These are phyloP conservation scores for Aplocera efformata DNA, from an alignment of 2,888 invertebrate genomes.

Conservation along the genomic window DNA sequence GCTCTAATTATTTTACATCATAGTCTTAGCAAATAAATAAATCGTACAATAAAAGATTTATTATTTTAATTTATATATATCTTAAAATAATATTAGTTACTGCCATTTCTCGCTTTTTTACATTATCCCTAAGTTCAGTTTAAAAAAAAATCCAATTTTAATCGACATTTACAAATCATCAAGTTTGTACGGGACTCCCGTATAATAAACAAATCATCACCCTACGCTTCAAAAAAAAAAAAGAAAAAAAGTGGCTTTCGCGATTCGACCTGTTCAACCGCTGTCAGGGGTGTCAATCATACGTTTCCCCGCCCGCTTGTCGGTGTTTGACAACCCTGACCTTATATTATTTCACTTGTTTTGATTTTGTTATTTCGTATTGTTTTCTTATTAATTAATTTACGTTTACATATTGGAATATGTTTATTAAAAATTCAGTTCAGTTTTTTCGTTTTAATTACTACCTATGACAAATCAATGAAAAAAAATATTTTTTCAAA, in stretches of 20 bases:
- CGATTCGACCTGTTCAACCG: slow-evolving; percentile 75
- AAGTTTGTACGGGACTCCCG: slow-evolving; percentile 40
- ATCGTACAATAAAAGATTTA: too few species aligned
- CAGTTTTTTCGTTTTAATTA: too few species aligned
- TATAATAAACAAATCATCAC: slow-evolving; percentile 29
- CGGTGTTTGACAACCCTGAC: slow-evolving; percentile 31
- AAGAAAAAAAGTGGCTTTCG: slow-evolving; percentile 55
- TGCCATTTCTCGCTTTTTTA: too few species aligned
- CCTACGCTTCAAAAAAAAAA: slow-evolving; percentile 35
- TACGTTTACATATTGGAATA: not conserved
- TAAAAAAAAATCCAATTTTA: too few species aligned
- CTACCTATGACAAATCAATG: too few species aligned
- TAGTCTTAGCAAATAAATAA: too few species aligned
- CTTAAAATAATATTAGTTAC: too few species aligned
- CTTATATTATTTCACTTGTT: slow-evolving; percentile 26
- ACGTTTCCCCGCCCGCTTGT: slow-evolving; percentile 29
- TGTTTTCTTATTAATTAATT: slow-evolving; percentile 32
- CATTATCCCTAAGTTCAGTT: too few species aligned
- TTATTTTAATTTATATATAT: too few species aligned
- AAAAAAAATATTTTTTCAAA: too few species aligned
- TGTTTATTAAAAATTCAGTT: too few species aligned
- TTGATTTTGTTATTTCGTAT: slow-evolving; percentile 26
- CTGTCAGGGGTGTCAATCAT: slow-evolving; percentile 74
- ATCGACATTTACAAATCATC: not conserved
- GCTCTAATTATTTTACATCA: too few species aligned